These are phyloP conservation scores for Oreohelix idahoensis DNA, from an alignment of 1,140 invertebrate species.

Conservation along the genomic window DNA sequence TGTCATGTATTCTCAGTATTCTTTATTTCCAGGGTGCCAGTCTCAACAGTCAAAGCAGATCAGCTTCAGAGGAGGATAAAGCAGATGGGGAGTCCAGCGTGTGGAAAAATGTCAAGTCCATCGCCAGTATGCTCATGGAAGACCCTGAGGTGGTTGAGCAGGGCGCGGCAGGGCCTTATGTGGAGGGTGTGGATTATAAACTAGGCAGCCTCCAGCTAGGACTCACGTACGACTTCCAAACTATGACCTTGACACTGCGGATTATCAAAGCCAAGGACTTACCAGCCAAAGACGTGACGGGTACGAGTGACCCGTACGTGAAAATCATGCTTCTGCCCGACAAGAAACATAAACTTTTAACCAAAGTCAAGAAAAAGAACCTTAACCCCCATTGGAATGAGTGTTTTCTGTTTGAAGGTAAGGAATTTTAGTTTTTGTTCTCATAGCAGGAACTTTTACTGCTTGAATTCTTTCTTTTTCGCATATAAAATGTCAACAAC, in stretches of 20 bases:
- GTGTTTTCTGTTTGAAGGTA: slow-evolving; percentile 97
- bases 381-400: slow-evolving; percentile 98
- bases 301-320: slow-evolving; percentile 82
- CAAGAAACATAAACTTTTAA: slow-evolving; percentile 96
- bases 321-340: slow-evolving; percentile 92
- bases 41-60: slow-evolving; percentile 52
- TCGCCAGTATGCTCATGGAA: slow-evolving; percentile 68
- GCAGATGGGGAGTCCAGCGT: slow-evolving; percentile 41
- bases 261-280: slow-evolving; percentile 85
- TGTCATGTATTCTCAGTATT: neutral
- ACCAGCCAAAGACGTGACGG: slow-evolving; percentile 93
- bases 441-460: too few species aligned
- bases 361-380: slow-evolving; percentile 95
- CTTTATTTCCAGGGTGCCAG: slow-evolving; percentile 45
- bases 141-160: slow-evolving; percentile 57
- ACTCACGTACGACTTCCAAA: slow-evolving; percentile 95
- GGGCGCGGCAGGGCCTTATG: slow-evolving; percentile 46
- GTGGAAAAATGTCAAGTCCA: slow-evolving; percentile 51
- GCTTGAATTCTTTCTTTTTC: too few species aligned
- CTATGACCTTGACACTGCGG: slow-evolving; percentile 90
- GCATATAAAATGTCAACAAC: too few species aligned
- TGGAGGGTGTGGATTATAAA: slow-evolving; percentile 68
- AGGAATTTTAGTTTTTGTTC: slow-evolving; percentile 47
- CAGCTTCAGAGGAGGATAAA: slow-evolving; percentile 51
- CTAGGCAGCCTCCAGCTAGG: slow-evolving; percentile 87